Evolutionary conservation across 2,797 vertebrate genomes (phyloP).

Genomic region (Ptychobarbus kaznakovi): DNA sequence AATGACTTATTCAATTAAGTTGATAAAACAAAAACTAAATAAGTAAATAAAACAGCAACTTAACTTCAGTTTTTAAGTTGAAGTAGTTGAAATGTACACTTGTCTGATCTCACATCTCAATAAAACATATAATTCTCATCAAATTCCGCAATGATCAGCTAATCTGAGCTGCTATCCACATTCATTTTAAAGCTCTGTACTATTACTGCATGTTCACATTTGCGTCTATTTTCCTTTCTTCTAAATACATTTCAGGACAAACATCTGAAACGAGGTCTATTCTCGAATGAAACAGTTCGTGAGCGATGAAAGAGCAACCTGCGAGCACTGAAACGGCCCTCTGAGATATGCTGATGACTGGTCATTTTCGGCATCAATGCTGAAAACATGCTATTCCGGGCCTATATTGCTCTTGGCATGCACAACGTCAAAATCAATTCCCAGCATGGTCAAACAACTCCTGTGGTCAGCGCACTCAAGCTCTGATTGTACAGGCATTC

Average conservation of each 20-base stretch:
- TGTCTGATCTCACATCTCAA: neutral
- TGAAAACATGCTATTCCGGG: neutral
- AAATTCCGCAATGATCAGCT: too few relatives aligned
- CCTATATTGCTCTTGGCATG: slow-evolving; percentile 16
- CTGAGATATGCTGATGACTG: neutral
- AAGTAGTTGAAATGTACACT: neutral
- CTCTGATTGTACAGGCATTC: slow-evolving; percentile 38
- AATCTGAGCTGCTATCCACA: neutral
- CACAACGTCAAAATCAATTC: slow-evolving; percentile 36
- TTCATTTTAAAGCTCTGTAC: neutral
- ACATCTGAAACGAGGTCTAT: neutral
- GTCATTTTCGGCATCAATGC: neutral
- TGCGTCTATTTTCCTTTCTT: neutral
- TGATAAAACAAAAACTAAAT: neutral
- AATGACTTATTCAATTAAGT: too few relatives aligned
- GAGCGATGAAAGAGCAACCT: neutral
- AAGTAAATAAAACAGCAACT: neutral
- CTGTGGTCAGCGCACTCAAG: slow-evolving; percentile 22
- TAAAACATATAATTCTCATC: neutral
- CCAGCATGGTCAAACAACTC: slow-evolving; percentile 35
- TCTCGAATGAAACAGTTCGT: neutral
- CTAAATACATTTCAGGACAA: neutral
- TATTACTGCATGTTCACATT: neutral
- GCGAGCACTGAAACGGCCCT: neutral
- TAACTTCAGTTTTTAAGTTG: neutral